Percentiles rank a stretch among this genome's conserved stretches.
These are phyloP conservation scores for Eucidaris tribuloides DNA, from an alignment of 35 echinoderm and acorn worm genomes.

Conservation along the genomic window DNA sequence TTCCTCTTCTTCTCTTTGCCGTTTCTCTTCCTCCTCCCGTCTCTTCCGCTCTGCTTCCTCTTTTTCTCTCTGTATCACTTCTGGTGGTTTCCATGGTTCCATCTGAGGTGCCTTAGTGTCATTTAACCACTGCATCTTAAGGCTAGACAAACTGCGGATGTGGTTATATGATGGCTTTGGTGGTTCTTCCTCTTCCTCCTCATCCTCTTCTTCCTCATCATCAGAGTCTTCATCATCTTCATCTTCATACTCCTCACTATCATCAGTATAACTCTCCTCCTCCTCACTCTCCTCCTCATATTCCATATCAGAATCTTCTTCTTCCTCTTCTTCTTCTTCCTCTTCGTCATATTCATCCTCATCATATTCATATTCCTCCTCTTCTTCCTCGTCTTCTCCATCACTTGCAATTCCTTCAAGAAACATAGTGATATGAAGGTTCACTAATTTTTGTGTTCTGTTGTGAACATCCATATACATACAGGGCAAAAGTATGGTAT, in stretches of 20 bases:
- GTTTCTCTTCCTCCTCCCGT: conserved; percentile 1
- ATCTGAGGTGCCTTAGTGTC: conserved; percentile 59
- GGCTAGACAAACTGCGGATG: conserved; percentile 44
- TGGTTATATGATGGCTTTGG: conserved; percentile 43
- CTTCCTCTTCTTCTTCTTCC: conserved; percentile 28
- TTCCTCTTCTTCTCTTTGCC: background rate
- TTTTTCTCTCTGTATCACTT: conserved; percentile 22
- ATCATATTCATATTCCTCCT: conserved; percentile 18
- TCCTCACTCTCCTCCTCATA: conserved; percentile 10
- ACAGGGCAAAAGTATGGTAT: too few relatives aligned
- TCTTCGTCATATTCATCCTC: conserved; percentile 15
- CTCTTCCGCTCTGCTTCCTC: conserved; percentile 12
- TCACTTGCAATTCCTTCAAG: conserved; percentile 26
- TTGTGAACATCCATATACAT: too few relatives aligned
- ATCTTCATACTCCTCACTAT: conserved; percentile 22
- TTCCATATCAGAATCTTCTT: background rate
- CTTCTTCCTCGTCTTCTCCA: conserved; percentile 31
- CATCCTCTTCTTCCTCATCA: conserved; percentile 36
- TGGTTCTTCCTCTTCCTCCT: conserved; percentile 12
- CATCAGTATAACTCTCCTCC: conserved; percentile 11
- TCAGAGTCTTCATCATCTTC: conserved; percentile 42
- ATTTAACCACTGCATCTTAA: conserved; percentile 73
- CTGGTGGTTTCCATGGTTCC: conserved; percentile 38
- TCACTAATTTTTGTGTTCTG: too few relatives aligned
- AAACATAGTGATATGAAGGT: conserved; percentile 1